Conservation (phyloP, 1,140 invertebrate genomes). For the Bombus huntii region DNA sequence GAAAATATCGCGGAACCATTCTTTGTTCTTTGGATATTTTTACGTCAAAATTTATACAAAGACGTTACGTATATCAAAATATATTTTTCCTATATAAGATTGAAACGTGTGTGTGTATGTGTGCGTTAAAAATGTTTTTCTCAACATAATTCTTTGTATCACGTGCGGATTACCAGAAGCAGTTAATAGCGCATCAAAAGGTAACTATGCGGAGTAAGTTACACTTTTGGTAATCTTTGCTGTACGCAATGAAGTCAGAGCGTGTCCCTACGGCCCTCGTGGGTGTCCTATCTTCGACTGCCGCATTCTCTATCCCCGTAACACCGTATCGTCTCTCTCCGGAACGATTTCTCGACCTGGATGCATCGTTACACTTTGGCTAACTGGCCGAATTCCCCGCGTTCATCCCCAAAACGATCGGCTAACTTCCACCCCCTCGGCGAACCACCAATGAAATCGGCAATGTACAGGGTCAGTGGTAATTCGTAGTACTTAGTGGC, state of each 20-base stretch:
- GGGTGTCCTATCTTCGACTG: slow-evolving; percentile 69
- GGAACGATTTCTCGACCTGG: slow-evolving; percentile 68
- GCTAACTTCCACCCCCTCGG: slow-evolving; percentile 67
- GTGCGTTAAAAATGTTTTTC: background rate
- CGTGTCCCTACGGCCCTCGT: slow-evolving; percentile 68
- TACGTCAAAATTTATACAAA: too few relatives aligned
- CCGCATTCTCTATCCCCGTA: slow-evolving; percentile 57
- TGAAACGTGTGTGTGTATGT: background rate
- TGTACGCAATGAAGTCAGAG: slow-evolving; percentile 42
- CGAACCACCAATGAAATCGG: slow-evolving; percentile 64
- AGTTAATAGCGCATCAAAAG: background rate
- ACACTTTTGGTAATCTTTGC: slow-evolving; percentile 60
- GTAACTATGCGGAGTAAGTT: slow-evolving; percentile 49
- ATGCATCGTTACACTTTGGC: slow-evolving; percentile 76
- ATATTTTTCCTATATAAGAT: too few relatives aligned
- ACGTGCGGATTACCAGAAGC: background rate
- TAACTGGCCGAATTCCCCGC: slow-evolving; percentile 73
- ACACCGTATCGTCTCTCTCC: slow-evolving; percentile 66
- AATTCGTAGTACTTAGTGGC: slow-evolving; percentile 62
- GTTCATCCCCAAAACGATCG: slow-evolving; percentile 73
- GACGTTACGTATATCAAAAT: too few relatives aligned
- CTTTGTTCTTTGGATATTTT: too few relatives aligned
- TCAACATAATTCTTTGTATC: background rate
- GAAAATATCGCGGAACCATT: too few relatives aligned
- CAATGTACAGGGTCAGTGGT: slow-evolving; percentile 57